Conservation (phyloP, 2,797 vertebrate species). For the Hippopotamyrus pictus region DNA sequence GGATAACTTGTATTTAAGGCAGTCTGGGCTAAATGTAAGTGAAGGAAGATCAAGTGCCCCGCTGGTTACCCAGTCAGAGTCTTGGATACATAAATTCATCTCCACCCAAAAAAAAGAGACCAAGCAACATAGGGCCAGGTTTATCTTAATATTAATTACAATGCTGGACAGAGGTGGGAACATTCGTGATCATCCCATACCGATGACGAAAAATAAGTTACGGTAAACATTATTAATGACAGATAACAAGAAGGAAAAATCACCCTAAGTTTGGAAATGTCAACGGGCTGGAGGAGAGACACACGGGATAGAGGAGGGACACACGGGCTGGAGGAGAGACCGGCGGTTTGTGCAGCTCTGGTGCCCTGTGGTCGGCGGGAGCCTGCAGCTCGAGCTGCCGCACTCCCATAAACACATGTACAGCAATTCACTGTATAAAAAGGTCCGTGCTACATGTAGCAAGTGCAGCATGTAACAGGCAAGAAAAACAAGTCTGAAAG, state of each 20-base stretch:
- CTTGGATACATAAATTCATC: not conserved
- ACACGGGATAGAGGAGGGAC: slow-evolving; percentile 39
- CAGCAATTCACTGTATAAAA: slow-evolving; percentile 41
- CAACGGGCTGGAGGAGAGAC: slow-evolving; percentile 43
- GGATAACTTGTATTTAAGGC: not conserved
- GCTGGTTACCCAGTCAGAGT: not conserved
- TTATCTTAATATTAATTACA: slow-evolving; percentile 30
- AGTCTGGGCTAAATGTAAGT: not conserved
- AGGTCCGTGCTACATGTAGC: slow-evolving; percentile 50
- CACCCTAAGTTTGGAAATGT: slow-evolving; percentile 33
- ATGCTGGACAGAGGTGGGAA: not conserved
- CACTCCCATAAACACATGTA: slow-evolving; percentile 19
- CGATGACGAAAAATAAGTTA: slow-evolving; percentile 53
- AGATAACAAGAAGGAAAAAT: slow-evolving; percentile 57
- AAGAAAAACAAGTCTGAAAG: slow-evolving; percentile 46
- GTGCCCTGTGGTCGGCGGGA: not conserved
- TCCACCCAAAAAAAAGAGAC: not conserved
- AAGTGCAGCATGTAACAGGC: slow-evolving; percentile 63
- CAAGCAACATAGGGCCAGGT: not conserved
- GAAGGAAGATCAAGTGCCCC: not conserved
- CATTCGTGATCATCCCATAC: slow-evolving; percentile 21
- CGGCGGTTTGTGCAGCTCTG: not conserved
- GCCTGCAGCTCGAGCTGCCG: not conserved
- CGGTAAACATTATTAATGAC: slow-evolving; percentile 74
- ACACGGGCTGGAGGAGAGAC: slow-evolving; percentile 35